Evolutionary conservation across 2,888 invertebrate genomes (phyloP).

Genomic region (Megalurothrips usitatus): DNA sequence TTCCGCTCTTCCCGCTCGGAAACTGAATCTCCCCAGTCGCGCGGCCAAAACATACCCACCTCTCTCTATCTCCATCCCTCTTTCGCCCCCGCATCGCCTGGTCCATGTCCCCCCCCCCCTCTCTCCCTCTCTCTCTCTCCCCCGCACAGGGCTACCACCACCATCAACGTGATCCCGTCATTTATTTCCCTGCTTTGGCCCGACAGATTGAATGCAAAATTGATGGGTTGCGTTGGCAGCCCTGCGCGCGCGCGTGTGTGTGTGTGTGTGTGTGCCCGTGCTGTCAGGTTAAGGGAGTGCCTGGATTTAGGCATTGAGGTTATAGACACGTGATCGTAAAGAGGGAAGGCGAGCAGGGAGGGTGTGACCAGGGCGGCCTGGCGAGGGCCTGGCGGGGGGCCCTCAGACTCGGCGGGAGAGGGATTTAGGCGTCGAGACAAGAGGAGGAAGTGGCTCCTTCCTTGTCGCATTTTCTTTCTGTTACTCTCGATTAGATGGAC

Average conservation of each 20-base stretch:
- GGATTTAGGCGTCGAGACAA: no score
- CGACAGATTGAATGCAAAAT: constrained; percentile 20
- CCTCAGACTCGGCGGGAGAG: no score
- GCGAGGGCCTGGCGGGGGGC: no score
- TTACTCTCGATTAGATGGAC: no score
- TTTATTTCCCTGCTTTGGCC: background rate
- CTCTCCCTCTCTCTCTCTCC: background rate
- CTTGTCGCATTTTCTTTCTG: no score
- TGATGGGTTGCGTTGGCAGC: background rate
- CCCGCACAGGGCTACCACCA: background rate
- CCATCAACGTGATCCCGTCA: constrained; percentile 2
- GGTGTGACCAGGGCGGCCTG: no score
- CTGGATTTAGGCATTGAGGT: background rate
- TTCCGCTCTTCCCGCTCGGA: no score
- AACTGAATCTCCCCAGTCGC: no score
- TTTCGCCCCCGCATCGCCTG: background rate
- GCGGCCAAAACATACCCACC: no score
- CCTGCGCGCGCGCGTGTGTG: background rate
- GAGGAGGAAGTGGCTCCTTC: no score
- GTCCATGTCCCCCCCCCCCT: background rate
- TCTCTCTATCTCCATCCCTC: background rate
- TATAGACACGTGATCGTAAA: constrained; percentile 22
- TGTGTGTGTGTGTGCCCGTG: no score
- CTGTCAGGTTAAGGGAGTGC: constrained; percentile 17
- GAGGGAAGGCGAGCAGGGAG: background rate